Base-by-base conservation (phyloP, 1,140 invertebrate species). In the Papilio aristodemus region DNA sequence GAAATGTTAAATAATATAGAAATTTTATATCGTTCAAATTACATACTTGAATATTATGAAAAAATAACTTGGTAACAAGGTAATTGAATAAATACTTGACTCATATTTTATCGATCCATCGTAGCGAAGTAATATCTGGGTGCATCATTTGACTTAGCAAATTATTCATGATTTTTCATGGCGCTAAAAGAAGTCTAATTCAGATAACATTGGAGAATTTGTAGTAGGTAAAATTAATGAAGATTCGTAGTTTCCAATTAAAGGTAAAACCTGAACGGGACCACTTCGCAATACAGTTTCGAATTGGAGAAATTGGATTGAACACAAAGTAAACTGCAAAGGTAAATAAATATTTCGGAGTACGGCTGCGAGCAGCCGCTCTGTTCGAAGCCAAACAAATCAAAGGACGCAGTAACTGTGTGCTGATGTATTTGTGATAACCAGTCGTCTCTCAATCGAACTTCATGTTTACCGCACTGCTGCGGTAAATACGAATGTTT, bases 321-420 rank as follows among this genome's bases (percentile, higher is more conserved):
- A 22, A 54, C 19, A 9, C 19, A 54, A 54, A 54, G 46, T 54
- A 54, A 54, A 54, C 46, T 54, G 46, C 19, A 54, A 54, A 54
- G 19, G 46, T 54, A 54, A 54, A 54, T 54, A 19, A 17, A 54
- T 19, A 54, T n/a, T 46, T 54, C 46, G 19, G 19, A 11, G 22
- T 22, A 4, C 46, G 46, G 9, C 9, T 22, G 46, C 19, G 27
- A 32, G 46, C 19, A 54, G 19, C 19, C 11, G 46, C 46, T 25
- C 17, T 54, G 19, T 54, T 54, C 19, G 46, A 54, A 54, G 17
- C 19, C 46, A 54, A 54, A 54, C 19, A 54, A 22, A 54, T 54
- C 19, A 54, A 54, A 54, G 46, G 46, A 25, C 46, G 8, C 46
- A 19, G 17, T 25, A 10, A 25, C 46, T 54, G 46, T 54, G 17